Percentiles rank a stretch among this genome's conserved stretches.
These are phyloP conservation scores for Anthopleura xanthogrammica DNA, from an alignment of 92 coral and sea anemone genomes.

Conservation along the genomic window DNA sequence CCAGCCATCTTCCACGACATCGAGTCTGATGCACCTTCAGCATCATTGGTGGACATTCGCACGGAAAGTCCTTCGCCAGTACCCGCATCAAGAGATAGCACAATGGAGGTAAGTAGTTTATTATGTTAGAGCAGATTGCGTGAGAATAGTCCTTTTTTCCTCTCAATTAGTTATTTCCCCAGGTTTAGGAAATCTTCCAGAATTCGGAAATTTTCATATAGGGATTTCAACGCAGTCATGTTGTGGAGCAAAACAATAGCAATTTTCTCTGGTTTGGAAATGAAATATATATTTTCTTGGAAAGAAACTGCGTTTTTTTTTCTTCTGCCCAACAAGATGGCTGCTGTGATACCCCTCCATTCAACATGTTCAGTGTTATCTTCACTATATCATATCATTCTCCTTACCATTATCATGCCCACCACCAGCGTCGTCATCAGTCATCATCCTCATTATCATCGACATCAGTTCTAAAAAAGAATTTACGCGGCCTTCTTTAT, in stretches of 20 bases:
- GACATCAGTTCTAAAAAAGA: background rate
- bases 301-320: too few species aligned
- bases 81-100: background rate
- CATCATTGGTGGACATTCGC: slow-evolving; percentile 9
- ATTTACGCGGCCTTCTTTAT: background rate
- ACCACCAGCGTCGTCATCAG: background rate
- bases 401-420: too few species aligned
- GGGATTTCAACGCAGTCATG: too few species aligned
- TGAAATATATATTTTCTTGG: too few species aligned
- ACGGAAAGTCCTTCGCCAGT: slow-evolving; percentile 7
- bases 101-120: slow-evolving; percentile 12
- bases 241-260: too few species aligned
- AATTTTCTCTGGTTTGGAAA: too few species aligned
- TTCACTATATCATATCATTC: background rate
- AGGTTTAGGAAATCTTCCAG: too few species aligned
- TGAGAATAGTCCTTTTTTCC: too few species aligned
- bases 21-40: slow-evolving; percentile 20
- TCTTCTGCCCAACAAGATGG: too few species aligned
- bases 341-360: too few species aligned
- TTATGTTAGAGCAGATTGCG: background rate
- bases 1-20: slow-evolving; percentile 34
- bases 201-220: too few species aligned
- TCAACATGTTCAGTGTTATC: background rate
- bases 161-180: too few species aligned
- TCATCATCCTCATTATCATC: background rate